Conservation (phyloP, 2,797 vertebrate genomes). For the Tachyglossus aculeatus region DNA sequence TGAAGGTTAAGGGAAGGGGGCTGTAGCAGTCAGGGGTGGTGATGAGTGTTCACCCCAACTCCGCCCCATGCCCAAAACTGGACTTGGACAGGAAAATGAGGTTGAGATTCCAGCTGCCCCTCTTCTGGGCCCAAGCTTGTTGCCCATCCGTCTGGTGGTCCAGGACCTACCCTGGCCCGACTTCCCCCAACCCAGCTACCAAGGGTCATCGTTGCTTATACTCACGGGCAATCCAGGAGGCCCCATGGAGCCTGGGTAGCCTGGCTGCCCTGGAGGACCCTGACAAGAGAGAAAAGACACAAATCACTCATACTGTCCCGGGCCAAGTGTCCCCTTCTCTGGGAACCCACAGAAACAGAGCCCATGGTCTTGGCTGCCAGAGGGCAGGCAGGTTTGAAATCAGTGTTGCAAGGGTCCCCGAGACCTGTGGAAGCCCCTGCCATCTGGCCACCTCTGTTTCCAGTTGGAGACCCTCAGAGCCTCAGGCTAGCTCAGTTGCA, state of each 20-base stretch:
- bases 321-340: background rate
- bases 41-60: no score
- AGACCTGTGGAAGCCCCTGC: background rate
- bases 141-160: background rate
- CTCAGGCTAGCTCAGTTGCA: background rate
- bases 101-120: no score
- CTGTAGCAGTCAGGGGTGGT: no score
- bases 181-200: background rate
- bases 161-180: fast-evolving
- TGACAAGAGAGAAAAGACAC: slow-evolving; percentile 51
- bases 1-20: no score
- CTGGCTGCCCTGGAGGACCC: slow-evolving; percentile 88
- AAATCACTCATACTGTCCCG: background rate
- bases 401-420: background rate
- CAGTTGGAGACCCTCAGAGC: no score
- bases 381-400: background rate
- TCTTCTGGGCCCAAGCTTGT: background rate
- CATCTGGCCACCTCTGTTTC: no score
- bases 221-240: slow-evolving; percentile 90
- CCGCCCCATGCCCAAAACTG: no score
- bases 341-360: no score
- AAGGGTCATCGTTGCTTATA: slow-evolving; percentile 15
- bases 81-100: no score
- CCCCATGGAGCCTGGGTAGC: slow-evolving; percentile 90
- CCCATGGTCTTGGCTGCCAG: background rate